phyloP scores from a whole-genome alignment of 2,113 vertebrate genomes.

The Elachura formosa region DNA sequence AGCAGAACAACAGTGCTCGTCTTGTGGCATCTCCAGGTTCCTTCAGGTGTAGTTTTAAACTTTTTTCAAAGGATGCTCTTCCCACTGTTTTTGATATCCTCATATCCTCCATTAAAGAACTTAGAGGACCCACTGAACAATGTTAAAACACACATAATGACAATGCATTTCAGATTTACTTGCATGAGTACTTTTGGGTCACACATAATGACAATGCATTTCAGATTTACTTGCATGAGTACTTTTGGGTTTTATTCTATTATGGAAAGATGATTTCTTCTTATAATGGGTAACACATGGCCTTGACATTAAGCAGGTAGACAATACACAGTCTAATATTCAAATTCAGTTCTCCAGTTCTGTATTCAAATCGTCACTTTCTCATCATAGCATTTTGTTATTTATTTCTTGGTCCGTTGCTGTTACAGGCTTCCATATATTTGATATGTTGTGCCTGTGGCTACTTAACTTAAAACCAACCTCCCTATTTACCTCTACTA shows the following conservation, averaged over 20 bases:
- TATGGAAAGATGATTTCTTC: background rate
- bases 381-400: background rate
- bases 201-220: background rate
- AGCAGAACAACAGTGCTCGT: background rate
- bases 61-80: slow-evolving; percentile 20
- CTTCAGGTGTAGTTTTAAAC: background rate
- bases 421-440: background rate
- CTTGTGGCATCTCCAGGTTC: background rate
- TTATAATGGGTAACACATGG: background rate
- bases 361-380: background rate
- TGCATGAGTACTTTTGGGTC: background rate
- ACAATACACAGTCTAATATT: background rate
- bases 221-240: background rate
- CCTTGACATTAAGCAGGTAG: background rate
- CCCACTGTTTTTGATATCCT: background rate
- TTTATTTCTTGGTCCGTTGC: background rate
- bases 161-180: too few relatives aligned
- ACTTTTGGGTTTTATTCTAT: background rate
- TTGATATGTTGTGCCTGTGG: background rate
- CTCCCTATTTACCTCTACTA: background rate
- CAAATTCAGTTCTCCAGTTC: background rate
- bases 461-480: background rate
- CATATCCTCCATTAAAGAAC: background rate
- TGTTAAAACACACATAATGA: background rate
- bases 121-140: background rate